These are phyloP conservation scores for Coleophora deauratella DNA, from an alignment of 2,888 invertebrate genomes.

Conservation along the genomic window DNA sequence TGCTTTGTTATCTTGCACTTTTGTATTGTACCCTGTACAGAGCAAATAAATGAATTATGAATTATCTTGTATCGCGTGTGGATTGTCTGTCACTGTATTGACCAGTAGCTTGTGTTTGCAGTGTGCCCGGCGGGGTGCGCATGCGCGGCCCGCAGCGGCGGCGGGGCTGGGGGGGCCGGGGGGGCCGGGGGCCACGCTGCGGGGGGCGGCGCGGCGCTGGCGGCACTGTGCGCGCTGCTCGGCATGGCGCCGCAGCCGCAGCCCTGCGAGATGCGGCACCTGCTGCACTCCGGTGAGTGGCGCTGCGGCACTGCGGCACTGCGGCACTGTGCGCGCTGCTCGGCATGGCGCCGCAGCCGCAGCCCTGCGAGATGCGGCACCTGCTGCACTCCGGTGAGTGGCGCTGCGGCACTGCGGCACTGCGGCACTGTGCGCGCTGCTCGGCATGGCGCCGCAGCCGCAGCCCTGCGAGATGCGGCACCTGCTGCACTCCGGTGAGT, in stretches of 20 bases:
- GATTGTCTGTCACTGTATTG: too few relatives aligned
- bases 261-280: slow-evolving; percentile 84
- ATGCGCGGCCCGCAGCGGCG: too few relatives aligned
- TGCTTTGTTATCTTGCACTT: too few relatives aligned
- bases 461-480: slow-evolving; percentile 88
- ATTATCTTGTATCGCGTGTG: too few relatives aligned
- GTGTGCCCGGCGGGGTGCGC: too few relatives aligned
- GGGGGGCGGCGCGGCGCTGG: too few relatives aligned
- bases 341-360: slow-evolving; percentile 76
- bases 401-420: background rate
- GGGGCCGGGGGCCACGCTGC: too few relatives aligned
- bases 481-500: slow-evolving; percentile 83
- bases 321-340: background rate
- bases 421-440: background rate
- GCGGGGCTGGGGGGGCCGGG: too few relatives aligned
- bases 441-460: slow-evolving; percentile 73
- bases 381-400: slow-evolving; percentile 83
- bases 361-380: slow-evolving; percentile 86
- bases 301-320: background rate
- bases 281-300: slow-evolving; percentile 82
- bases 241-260: slow-evolving; percentile 90
- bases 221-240: slow-evolving; percentile 88
- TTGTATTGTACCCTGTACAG: too few relatives aligned
- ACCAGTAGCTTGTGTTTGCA: too few relatives aligned
- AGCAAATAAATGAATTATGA: too few relatives aligned